These are phyloP conservation scores for Doryteuthis pealeii DNA, from an alignment of 1,140 invertebrate species.

Conservation along the genomic window DNA sequence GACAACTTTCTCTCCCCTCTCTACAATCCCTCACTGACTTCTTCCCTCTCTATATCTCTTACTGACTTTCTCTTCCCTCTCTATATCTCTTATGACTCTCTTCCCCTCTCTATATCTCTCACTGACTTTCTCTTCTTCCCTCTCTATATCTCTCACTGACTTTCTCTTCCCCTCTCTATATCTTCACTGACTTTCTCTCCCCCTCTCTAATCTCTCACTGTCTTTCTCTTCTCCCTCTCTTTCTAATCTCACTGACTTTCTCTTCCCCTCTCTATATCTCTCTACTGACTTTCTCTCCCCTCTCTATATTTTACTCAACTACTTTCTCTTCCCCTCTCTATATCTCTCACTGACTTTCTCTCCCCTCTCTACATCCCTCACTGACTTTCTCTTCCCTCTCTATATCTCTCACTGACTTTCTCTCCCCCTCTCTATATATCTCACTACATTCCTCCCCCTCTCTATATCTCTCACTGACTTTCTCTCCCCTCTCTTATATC, in stretches of 20 bases:
- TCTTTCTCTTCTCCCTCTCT: background rate
- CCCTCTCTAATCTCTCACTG: background rate
- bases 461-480: too few species aligned
- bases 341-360: too few species aligned
- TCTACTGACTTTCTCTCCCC: background rate
- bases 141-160: background rate
- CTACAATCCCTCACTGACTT: background rate
- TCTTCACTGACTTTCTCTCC: background rate
- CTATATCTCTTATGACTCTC: background rate
- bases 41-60: background rate
- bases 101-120: background rate
- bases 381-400: too few species aligned
- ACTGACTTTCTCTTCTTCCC: background rate
- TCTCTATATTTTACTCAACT: too few species aligned
- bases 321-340: too few species aligned
- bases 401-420: too few species aligned
- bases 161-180: background rate
- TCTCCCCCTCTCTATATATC: too few species aligned
- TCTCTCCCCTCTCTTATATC: too few species aligned
- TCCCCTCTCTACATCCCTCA: too few species aligned
- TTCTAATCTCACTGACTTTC: background rate
- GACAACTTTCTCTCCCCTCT: background rate
- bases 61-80: background rate
- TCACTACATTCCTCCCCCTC: too few species aligned
- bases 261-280: background rate